A percentile compares a stretch with the other conserved stretches of the same genome.
Evolutionary conservation across 1,140 invertebrate genomes (phyloP).

Genomic region (Dryas iulia): DNA sequence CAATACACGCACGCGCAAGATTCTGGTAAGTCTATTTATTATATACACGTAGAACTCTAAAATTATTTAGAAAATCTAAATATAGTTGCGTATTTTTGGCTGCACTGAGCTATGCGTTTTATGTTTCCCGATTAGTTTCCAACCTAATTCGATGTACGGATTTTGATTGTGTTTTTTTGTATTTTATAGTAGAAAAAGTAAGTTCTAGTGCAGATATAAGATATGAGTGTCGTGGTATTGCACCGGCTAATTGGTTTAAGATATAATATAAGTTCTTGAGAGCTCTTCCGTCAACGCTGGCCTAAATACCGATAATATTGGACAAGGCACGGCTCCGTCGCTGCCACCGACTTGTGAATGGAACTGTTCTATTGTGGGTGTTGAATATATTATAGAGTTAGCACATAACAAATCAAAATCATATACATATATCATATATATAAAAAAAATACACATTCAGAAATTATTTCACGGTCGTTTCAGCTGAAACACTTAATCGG

Average conservation of each 20-base stretch:
- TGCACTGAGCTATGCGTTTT: constrained; percentile 58
- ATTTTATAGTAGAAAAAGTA: not conserved
- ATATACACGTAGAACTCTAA: not conserved
- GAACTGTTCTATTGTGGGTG: constrained; percentile 20
- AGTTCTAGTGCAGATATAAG: not conserved
- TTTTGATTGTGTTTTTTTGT: not conserved
- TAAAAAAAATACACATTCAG: not conserved
- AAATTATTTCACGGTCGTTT: not conserved
- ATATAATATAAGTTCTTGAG: constrained; percentile 68
- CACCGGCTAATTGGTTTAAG: constrained; percentile 56
- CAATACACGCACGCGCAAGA: constrained; percentile 61
- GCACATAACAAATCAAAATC: too few relatives aligned
- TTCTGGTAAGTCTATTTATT: constrained; percentile 63
- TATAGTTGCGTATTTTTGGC: constrained; percentile 63
- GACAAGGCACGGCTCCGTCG: constrained; percentile 1
- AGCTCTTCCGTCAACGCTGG: constrained; percentile 49
- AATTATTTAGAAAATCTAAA: constrained; percentile 28
- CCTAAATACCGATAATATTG: constrained; percentile 55
- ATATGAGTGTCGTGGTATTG: constrained; percentile 56
- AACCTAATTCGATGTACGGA: not conserved
- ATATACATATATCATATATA: not conserved
- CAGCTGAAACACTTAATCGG: not conserved
- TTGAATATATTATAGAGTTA: constrained; percentile 13
- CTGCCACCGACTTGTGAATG: constrained; percentile 23
- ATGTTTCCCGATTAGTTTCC: constrained; percentile 40